Evolutionary conservation across 2,797 vertebrate genomes (phyloP), one percentile per base, ranked within the genome.

Genomic region (Neoniphon sammara): DNA sequence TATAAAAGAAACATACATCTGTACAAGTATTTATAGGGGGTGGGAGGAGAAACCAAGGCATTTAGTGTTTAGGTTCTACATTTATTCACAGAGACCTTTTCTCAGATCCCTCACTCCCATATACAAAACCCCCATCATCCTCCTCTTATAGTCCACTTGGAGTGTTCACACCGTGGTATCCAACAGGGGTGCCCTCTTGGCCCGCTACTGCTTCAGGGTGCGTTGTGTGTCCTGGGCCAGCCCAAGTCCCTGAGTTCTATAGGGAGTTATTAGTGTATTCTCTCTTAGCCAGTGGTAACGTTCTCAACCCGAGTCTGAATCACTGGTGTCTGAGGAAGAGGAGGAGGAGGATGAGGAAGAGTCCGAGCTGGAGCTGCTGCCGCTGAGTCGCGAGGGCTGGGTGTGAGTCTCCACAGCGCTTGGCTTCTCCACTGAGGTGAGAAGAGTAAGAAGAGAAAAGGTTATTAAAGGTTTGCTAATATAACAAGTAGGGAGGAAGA

Each of bases 331-430:
- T 25, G 94, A 95, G 44, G 93, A 94, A 0, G 97, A 97, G 2
- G 97, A 91, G 5, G 97, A 96, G 0, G 96, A 97, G 2, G 95
- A 96, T 8, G 95, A 96, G 6, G 94, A 95, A 0, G 97, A 97
- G 86, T 96, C 96, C 0, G 97, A 97, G 86, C 96, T 97, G 93
- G 97, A 97, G 82, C 96, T 97, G 94, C 95, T 96, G 88, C 95
- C 96, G 0, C 96, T 97, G 88, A 98, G 96, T 5, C 96, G 96
- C 0, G 97, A 93, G 0, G 95, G 93, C 0, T 94, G 91, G 0
- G 87, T 10, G 25, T 92, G 87, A 3, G 90, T 70, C 82, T 94
- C 94, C 1, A 46, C 39, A 21, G 92, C 66, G 80, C 70, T 94
- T 86, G 65, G 92, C 91, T 97, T 97, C 78, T 98, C 97, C 62